A percentile compares a stretch with the other conserved stretches of the same genome.
Conservation (phyloP, 2,797 vertebrate species). For the Miichthys miiuy region DNA sequence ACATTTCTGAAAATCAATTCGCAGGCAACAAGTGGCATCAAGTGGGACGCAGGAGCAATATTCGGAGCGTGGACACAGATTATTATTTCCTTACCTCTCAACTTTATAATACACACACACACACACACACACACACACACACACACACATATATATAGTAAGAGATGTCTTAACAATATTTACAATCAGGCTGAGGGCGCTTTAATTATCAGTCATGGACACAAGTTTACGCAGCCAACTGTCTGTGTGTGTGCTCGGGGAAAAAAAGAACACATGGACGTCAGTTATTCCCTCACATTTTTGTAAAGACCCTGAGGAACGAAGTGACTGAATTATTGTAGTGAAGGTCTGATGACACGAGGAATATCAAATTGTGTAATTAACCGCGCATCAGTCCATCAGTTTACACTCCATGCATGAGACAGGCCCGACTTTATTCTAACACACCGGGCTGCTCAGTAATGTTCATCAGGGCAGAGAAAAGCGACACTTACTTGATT, state of each 20-base stretch:
- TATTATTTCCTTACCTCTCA: neutral
- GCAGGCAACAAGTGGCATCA: slow-evolving; percentile 70
- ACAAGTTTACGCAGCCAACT: slow-evolving; percentile 22
- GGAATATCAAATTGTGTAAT: too few relatives aligned
- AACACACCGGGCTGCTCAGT: neutral
- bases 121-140: rapidly evolving
- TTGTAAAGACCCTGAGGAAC: neutral
- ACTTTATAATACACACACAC: neutral
- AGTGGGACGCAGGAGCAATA: slow-evolving; percentile 9
- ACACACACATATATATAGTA: too few relatives aligned
- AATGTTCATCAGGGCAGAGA: neutral
- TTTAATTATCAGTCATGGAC: neutral
- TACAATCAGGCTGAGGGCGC: neutral
- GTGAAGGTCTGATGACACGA: neutral
- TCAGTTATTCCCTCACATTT: slow-evolving; percentile 11
- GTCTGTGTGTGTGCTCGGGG: neutral
- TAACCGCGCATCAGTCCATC: neutral
- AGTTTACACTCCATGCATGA: neutral
- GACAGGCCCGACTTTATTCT: neutral
- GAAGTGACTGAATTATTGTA: neutral
- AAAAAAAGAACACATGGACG: neutral
- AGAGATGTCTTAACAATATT: neutral
- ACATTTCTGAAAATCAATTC: slow-evolving; percentile 13
- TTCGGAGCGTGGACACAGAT: neutral
- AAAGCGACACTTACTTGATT: slow-evolving; percentile 86